Base-by-base conservation (phyloP, 1,140 invertebrate genomes). In the Drosophila novamexicana region DNA sequence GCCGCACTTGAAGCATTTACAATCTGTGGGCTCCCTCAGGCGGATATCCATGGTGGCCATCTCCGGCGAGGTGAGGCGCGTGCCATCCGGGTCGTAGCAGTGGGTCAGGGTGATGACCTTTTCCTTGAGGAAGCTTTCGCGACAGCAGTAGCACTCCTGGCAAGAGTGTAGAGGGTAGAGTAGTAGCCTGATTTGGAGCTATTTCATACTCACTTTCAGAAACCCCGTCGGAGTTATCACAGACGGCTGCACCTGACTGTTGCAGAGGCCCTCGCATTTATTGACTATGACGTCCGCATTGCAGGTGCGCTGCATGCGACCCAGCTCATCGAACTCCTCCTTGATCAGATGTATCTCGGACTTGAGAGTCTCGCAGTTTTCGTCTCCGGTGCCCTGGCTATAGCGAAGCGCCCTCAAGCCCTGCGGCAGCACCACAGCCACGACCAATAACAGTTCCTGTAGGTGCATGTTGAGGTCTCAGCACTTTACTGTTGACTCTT, bases 141-240 rank as follows among this genome's bases (percentile, higher is more conserved):
- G 94, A 81, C 97, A 98, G 90, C 97, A 98, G 81, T 96, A 97
- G 88, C 97, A 98, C 93, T 98, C 97, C 97, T 98, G 88, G 8
- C 93, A 90, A 10, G 4, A 29, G 22, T 29, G 4, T 29, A 29
- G 22, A 29, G 22, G 0, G 22, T 29, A 29, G 22, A 29, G 22
- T 3, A 0, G 14, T 14, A 14, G 14, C 14, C 22, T 0, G 22
- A 29, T 29, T 29, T 5, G 22, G 4, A 29, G 22, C 3, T 29
- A 29, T 29, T 29, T 29, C 7, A n/a, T 16, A 65, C 91, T 88
- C 93, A 97, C 97, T 95, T 98, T 98, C 50, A 97, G 93, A 94
- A 98, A 98, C 78, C 97, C 97, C 39, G 96, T 97, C 8, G 96
- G 95, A 9, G 97, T 96, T 40, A 96, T 95, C 12, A 98, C 96